Conservation (phyloP, 2,888 invertebrate species). For the Rambutsinella grinnellia region DNA sequence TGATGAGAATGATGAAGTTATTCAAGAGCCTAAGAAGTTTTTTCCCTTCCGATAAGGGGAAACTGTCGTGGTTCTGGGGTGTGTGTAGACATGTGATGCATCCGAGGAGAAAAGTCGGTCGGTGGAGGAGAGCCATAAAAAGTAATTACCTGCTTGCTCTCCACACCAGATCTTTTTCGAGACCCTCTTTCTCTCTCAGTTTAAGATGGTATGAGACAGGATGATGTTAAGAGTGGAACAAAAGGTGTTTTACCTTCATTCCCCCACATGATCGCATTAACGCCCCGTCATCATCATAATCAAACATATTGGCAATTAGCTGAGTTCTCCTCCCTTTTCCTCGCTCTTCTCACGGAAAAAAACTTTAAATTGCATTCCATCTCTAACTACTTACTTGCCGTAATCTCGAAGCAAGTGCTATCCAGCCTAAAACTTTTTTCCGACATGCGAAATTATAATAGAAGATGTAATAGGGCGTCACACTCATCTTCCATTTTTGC, state of each 20-base stretch:
- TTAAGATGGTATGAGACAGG: no score
- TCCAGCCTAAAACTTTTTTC: no score
- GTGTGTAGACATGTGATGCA: not conserved
- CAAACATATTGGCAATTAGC: constrained; percentile 61
- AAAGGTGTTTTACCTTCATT: no score
- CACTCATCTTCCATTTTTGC: no score
- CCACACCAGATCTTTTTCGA: not conserved
- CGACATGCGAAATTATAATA: no score
- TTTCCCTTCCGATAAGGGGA: not conserved
- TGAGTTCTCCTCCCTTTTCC: not conserved
- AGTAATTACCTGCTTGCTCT: constrained; percentile 39
- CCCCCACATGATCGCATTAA: constrained; percentile 41
- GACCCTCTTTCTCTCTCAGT: not conserved
- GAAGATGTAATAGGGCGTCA: no score
- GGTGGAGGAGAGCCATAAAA: constrained; percentile 29
- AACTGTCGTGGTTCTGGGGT: not conserved
- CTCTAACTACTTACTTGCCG: no score
- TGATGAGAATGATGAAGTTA: constrained; percentile 18
- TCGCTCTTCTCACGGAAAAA: not conserved
- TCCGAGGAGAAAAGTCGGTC: not conserved
- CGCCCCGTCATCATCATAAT: constrained; percentile 61
- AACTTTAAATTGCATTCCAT: no score
- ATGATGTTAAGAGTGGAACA: no score
- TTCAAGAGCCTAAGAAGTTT: not conserved
- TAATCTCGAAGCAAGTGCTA: no score